Conservation (phyloP, 2,797 vertebrate species). For the Acanthurus lineatus region DNA sequence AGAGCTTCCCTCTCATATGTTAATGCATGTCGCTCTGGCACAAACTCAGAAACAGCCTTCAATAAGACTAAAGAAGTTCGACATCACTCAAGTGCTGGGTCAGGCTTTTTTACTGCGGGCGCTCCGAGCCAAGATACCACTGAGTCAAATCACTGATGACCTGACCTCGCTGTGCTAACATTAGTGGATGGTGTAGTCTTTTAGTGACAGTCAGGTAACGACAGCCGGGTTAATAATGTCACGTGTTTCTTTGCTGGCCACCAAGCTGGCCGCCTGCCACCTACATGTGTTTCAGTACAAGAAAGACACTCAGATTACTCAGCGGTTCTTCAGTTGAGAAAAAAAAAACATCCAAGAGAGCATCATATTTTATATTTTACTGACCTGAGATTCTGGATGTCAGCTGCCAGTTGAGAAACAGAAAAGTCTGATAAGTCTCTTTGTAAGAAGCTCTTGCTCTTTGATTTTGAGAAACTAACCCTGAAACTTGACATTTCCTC, state of each 20-base stretch:
- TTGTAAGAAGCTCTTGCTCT: not conserved
- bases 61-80: constrained; percentile 40
- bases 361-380: not conserved
- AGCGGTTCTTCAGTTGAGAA: constrained; percentile 9
- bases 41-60: constrained; percentile 33
- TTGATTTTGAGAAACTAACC: constrained; percentile 10
- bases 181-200: constrained; percentile 40
- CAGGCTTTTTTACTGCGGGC: constrained; percentile 31
- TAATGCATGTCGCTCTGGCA: constrained; percentile 64
- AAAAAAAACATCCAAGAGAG: not conserved
- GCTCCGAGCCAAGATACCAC: constrained; percentile 37
- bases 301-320: not conserved
- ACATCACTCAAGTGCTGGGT: constrained; percentile 37
- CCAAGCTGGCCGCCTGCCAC: constrained; percentile 36
- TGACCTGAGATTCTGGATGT: not conserved
- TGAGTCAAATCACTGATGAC: constrained; percentile 26
- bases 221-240: constrained; percentile 47
- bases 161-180: constrained; percentile 53
- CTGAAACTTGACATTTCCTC: not conserved
- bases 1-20: constrained; percentile 57
- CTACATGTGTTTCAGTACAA: not conserved
- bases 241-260: constrained; percentile 21
- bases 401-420: not conserved
- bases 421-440: constrained; percentile 10
- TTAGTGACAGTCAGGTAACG: constrained; percentile 37